Evolutionary conservation across 2,113 vertebrate genomes (phyloP), one percentile per base, ranked within the genome.

Genomic region (Bagarius yarrelli): DNA sequence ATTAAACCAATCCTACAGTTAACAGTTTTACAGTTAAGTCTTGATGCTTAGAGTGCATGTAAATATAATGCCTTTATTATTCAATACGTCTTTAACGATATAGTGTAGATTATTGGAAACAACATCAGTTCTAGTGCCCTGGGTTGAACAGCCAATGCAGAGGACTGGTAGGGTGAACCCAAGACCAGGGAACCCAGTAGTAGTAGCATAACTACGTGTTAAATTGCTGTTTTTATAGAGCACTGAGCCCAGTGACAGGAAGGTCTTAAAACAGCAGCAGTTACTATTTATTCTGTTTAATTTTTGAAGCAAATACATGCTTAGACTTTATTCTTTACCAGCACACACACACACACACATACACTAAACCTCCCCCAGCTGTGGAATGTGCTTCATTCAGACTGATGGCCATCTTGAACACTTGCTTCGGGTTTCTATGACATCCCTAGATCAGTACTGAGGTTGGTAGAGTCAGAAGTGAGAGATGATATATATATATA

Each of bases 211-310:
- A 89, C 87, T 93, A 91, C 92, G 94, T 92, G 88, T 91, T 93
- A 92, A 92, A 93, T 89, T 90, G 86, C 89, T 90, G 89, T 82
- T 91, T 79, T 91, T 91, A 91, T 88, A 90, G 89, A 92, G 93
- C 89, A 91, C 88, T 86, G 92, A 89, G 91, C 87, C 85, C 80
- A 91, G 89, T 88, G 83, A 92, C 90, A 91, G 90, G 91, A 93
- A 93, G 91, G 91, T 88, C 90, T 92, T 92, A 92, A 92, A 94
- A 91, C 93, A 94, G 91, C 90, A 90, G 89, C 89, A 90, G 88
- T 89, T 91, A 85, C 91, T 93, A 92, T 94, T 94, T 92, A 92
- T 91, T 91, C 90, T 92, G 91, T 90, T 85, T 78, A 84, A 79
- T 86, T 89, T 90, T 89, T 82, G 84, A 88, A 92, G 91, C 91